Evolutionary conservation across 2,888 invertebrate genomes (phyloP), one percentile per base, ranked within the genome.

Genomic region (Ernsta delagoae): DNA sequence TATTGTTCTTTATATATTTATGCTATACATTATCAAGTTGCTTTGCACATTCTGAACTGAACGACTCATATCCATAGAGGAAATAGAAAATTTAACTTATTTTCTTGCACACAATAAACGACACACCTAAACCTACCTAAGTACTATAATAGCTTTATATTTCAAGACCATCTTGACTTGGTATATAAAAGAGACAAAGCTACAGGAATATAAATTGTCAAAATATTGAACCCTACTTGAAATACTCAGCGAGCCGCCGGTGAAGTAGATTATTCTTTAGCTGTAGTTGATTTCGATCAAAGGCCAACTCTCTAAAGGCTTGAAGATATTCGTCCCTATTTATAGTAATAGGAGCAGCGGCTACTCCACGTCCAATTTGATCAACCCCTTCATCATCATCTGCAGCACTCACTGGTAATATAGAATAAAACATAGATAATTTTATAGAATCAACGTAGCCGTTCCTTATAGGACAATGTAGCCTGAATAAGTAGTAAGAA

Each of bases 191-290:
- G 12, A 48, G 5, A 53, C 9, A 53, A 53, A 53, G 8, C 5
- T 4, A n/a, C 53, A 24, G 8, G 53, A 53, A 31, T 31, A 24
- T 8, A 53, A 31, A 31, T 24, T 31, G 4, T 24, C 53, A 2
- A 9, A 31, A 31, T 24, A 54, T 54, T 4, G 53, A 64, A 56
- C 77, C 78, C 62, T 80, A 91, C 92, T 87, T 93, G 75, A 89
- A 93, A 81, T 91, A 93, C 61, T 94, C 93, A n/a, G 87, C 88
- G 54, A 93, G 75, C 63, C 92, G 80, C 34, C 90, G 81, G 79
- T 93, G 92, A 8, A 93, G 78, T 41, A 93, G 81, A 53, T 86
- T 89, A 63, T 93, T 93, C 61, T 87, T 91, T 59, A 92, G 73
- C 72, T 89, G 89, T 1, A 84, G 76, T 45, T 87, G 85, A 31